Evolutionary conservation across 2,113 vertebrate genomes (phyloP).

Genomic region (Cavia aperea): DNA sequence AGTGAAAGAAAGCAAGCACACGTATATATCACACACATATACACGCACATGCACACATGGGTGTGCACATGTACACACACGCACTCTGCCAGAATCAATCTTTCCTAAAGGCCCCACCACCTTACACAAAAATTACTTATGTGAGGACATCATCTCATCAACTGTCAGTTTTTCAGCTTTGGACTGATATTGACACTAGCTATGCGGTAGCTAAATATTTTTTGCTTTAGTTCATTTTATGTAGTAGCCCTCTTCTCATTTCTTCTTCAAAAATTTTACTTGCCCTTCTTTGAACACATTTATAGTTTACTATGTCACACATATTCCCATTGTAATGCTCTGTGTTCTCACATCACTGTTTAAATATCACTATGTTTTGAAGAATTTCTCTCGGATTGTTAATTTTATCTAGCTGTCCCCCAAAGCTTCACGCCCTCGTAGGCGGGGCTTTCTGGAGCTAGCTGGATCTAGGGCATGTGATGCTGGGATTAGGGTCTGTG

Average conservation of each 20-base stretch:
- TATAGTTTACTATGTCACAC: neutral
- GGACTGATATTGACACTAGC: neutral
- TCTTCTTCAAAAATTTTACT: neutral
- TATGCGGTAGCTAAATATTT: neutral
- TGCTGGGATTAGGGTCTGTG: neutral
- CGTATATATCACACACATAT: neutral
- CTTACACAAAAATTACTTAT: neutral
- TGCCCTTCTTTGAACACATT: neutral
- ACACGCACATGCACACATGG: neutral
- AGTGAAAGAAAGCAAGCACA: neutral
- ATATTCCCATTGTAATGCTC: neutral
- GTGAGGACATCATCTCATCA: neutral
- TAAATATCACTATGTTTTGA: neutral
- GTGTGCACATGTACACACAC: neutral
- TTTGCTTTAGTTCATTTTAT: neutral
- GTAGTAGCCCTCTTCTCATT: neutral
- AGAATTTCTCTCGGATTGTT: neutral
- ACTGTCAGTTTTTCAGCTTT: neutral
- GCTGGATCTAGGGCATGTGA: neutral
- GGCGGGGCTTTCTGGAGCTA: neutral
- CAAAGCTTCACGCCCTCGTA: neutral
- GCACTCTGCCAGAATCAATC: neutral
- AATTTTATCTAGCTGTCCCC: neutral
- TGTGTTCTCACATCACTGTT: neutral
- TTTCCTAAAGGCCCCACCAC: neutral